Conservation (phyloP, 2,113 vertebrate species). For the Platichthys flesus region DNA sequence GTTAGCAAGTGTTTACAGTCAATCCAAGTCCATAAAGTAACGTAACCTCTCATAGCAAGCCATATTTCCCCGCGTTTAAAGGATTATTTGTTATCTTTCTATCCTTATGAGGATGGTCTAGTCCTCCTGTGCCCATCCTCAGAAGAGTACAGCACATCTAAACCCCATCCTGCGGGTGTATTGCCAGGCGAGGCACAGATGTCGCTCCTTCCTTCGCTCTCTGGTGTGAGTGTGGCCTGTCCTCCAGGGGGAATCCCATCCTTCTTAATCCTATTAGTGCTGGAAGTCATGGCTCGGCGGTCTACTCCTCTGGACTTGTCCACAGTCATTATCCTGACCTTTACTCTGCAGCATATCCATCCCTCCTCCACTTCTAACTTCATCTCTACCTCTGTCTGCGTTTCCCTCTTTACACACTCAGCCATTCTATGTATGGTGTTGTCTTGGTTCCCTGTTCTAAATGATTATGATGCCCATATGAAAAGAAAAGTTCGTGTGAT, state of each 20-base stretch:
- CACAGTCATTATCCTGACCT: slow-evolving; percentile 77
- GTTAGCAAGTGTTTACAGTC: background rate
- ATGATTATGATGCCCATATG: background rate
- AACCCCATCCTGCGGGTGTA: slow-evolving; percentile 63
- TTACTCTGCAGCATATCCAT: slow-evolving; percentile 45
- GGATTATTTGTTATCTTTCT: slow-evolving; percentile 1
- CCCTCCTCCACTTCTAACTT: slow-evolving; percentile 29
- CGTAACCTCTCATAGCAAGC: background rate
- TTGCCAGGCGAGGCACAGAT: slow-evolving; percentile 59
- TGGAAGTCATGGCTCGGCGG: slow-evolving; percentile 59
- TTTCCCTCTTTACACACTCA: background rate
- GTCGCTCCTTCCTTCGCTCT: slow-evolving; percentile 62
- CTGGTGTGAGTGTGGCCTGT: slow-evolving; percentile 70
- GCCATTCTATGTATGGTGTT: background rate
- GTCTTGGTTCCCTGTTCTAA: background rate
- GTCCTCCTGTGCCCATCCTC: background rate
- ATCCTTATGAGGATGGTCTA: slow-evolving; percentile 11
- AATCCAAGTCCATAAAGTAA: background rate
- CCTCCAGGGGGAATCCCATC: slow-evolving; percentile 74
- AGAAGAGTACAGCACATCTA: slow-evolving; percentile 23
- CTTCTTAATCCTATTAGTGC: slow-evolving; percentile 80
- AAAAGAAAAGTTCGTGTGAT: slow-evolving; percentile 23
- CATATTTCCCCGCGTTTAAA: background rate
- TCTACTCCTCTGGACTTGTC: slow-evolving; percentile 77
- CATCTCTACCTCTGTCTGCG: slow-evolving; percentile 3